Evolutionary conservation across 2,888 invertebrate genomes (phyloP).

Genomic region (Andrena flavipes): DNA sequence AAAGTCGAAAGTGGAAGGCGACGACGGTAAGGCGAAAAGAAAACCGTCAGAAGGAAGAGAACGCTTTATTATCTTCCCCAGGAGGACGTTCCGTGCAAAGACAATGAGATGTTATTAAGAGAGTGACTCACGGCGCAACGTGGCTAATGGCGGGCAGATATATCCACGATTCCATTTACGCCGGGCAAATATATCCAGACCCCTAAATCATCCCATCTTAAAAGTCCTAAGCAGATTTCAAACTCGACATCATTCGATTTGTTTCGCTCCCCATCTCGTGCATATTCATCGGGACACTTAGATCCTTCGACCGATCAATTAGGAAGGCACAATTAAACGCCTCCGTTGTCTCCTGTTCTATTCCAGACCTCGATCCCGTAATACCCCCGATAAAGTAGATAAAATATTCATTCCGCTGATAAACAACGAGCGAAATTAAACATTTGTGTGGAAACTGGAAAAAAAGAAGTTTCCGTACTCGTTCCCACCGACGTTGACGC

Average conservation of each 20-base stretch:
- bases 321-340: too few relatives aligned
- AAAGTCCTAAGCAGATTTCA: too few relatives aligned
- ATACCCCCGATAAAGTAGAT: slow-evolving; percentile 46
- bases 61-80: slow-evolving; percentile 63
- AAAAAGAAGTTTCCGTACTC: too few relatives aligned
- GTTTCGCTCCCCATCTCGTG: too few relatives aligned
- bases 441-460: too few relatives aligned
- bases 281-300: too few relatives aligned
- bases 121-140: slow-evolving; percentile 38
- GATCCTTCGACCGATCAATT: too few relatives aligned
- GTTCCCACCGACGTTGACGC: neutral
- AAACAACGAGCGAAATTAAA: slow-evolving; percentile 64
- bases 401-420: slow-evolving; percentile 58
- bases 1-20: slow-evolving; percentile 42
- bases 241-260: too few relatives aligned
- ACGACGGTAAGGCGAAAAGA: slow-evolving; percentile 36
- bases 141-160: slow-evolving; percentile 40
- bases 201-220: neutral
- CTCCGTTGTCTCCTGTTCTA: too few relatives aligned
- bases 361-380: neutral
- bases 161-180: neutral
- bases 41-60: slow-evolving; percentile 24
- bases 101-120: slow-evolving; percentile 70
- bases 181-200: neutral
- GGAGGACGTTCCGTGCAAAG: slow-evolving; percentile 54